Evolutionary conservation across 2,797 vertebrate genomes (phyloP), one percentile per base, ranked within the genome.

Genomic region (Sebastes minor): DNA sequence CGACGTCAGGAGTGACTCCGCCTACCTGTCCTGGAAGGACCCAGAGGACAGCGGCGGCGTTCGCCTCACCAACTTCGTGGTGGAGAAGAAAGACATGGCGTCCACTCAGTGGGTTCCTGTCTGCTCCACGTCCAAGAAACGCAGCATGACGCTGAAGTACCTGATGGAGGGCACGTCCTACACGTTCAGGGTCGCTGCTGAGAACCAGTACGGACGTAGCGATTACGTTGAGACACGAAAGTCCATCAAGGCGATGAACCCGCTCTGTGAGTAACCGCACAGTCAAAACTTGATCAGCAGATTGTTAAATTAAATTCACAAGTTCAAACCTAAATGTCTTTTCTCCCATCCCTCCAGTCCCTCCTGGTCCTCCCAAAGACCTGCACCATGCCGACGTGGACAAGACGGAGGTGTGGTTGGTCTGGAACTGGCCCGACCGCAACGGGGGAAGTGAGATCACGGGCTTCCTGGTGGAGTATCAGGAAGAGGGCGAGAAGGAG

Each of bases 1-100:
- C 90, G 99, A 99, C 82, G 91, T 99, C 84, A 97, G 98, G 93
- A 97, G 96, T 1, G 98, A 99, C 93, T 99, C 98, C 20, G 99
- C 97, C 76, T 98, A 99, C 88, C 93, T 99, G 66, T 98, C 98
- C 61, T 99, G 99, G 99, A 99, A 98, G 88, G 98, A 99, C 90
- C 99, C 99, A n/a, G 97, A 99, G 81, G 99, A 99, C 87, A 97
- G 95, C 38, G 99, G 99, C 1, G 99, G 99, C 9, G 90, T 96
- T 88, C 97, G 98, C 81, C 95, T 99, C 91, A 99, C 98, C 27
- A 99, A 99, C 93, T 99, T 99, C 53, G 95, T 99, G 53, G 97
- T 99, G 78, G 99, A 99, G 93, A 99, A 98, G 88, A 98, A 97
- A 90, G 99, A 99, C 84, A 96, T 96, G 32, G 95, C 98, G 76